Evolutionary conservation across 2,888 invertebrate species (phyloP).

Genomic region (Pristionchus japonicus): DNA sequence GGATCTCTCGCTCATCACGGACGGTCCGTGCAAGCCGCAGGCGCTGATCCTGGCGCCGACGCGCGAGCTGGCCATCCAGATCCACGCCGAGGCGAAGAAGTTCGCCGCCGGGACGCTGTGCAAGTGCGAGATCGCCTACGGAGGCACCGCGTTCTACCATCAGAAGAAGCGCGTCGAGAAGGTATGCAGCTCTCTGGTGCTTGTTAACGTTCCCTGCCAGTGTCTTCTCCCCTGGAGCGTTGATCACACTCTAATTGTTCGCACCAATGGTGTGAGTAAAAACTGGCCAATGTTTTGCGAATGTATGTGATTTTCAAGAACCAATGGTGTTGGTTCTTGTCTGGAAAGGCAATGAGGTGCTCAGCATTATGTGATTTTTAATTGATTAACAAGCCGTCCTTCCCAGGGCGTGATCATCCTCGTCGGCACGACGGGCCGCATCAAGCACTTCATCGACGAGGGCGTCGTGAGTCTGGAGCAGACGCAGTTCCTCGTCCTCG

Average conservation of each 20-base stretch:
- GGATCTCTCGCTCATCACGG: conserved; percentile 53
- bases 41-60: conserved; percentile 88
- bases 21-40: conserved; percentile 53
- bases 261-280: no score
- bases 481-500: conserved; percentile 5
- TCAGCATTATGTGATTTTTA: no score
- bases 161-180: conserved; percentile 26
- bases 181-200: no score
- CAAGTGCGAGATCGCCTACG: conserved; percentile 55
- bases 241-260: no score
- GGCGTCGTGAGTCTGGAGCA: neutral
- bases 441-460: conserved; percentile 37
- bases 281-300: no score
- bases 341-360: no score
- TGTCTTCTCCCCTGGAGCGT: no score
- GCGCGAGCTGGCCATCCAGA: conserved; percentile 90
- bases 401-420: conserved; percentile 32
- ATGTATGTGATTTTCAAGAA: no score
- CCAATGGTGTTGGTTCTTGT: no score
- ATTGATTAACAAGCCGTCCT: no score
- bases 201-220: no score
- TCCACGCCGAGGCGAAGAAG: conserved; percentile 87
- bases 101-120: conserved; percentile 80
- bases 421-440: conserved; percentile 33
- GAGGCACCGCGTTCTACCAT: conserved; percentile 53